A percentile compares a stretch with the other conserved stretches of the same genome.
Evolutionary conservation across 2,888 invertebrate genomes (phyloP).

Genomic region (Brachyptera risi): DNA sequence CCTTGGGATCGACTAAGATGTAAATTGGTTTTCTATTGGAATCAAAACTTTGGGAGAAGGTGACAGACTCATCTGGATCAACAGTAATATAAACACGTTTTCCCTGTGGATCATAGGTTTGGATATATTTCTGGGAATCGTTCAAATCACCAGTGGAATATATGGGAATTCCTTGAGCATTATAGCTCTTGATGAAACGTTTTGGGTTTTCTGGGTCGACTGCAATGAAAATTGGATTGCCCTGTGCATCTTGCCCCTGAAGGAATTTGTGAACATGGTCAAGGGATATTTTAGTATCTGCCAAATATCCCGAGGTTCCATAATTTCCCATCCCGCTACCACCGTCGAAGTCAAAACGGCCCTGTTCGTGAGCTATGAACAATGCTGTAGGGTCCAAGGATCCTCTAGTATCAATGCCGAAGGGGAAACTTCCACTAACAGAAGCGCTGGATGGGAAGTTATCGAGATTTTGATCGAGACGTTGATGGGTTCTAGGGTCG

Average conservation of each 20-base stretch:
- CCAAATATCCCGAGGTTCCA: too few species aligned
- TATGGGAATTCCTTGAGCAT: too few species aligned
- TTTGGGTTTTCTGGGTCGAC: neutral
- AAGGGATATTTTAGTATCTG: neutral
- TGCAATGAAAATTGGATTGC: constrained; percentile 35
- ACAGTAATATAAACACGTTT: too few species aligned
- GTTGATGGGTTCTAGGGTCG: neutral
- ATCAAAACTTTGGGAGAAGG: too few species aligned
- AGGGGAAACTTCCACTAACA: constrained; percentile 27
- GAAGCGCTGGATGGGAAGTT: constrained; percentile 38
- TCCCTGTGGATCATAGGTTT: too few species aligned
- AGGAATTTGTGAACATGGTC: constrained; percentile 34
- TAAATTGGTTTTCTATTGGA: too few species aligned
- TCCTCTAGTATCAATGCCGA: neutral
- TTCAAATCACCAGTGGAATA: too few species aligned
- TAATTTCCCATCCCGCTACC: neutral
- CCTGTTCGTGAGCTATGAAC: neutral
- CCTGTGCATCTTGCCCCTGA: constrained; percentile 38
- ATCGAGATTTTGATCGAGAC: too few species aligned
- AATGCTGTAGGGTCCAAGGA: neutral
- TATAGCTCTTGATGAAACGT: too few species aligned
- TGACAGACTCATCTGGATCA: too few species aligned
- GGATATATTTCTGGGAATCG: too few species aligned
- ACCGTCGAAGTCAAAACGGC: neutral
- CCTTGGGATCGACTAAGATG: too few species aligned